Percentiles rank a stretch among this genome's conserved stretches.
phyloP scores from a whole-genome alignment of 2,113 vertebrate species.

The Plotosus lineatus region DNA sequence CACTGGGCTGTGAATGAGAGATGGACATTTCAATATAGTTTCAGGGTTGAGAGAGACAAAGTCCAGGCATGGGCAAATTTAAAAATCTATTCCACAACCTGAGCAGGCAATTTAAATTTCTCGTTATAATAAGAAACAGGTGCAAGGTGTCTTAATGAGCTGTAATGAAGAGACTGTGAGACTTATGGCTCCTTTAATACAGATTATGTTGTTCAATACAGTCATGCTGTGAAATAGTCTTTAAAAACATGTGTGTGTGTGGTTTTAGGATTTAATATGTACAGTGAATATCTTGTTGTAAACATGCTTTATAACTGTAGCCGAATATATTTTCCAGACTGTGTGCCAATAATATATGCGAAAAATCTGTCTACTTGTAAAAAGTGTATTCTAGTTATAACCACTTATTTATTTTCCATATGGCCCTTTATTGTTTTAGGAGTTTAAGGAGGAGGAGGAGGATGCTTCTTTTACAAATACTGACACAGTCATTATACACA shows the following conservation, averaged over 20 bases:
- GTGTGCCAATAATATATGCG: background rate
- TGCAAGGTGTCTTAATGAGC: constrained; percentile 1
- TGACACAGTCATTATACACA: background rate
- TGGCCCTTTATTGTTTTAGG: background rate
- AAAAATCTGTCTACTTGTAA: background rate
- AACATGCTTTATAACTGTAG: background rate
- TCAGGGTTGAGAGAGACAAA: background rate
- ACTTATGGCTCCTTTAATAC: no score
- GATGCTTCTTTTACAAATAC: background rate
- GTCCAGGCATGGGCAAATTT: background rate
- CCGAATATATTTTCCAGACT: constrained; percentile 2
- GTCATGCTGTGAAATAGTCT: background rate
- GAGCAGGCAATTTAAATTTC: constrained; percentile 3
- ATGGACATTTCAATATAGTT: constrained; percentile 35
- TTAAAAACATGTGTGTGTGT: background rate
- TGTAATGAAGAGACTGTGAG: no score
- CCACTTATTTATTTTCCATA: background rate
- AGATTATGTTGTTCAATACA: no score
- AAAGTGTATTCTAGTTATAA: background rate
- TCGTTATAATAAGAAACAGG: constrained; percentile 17
- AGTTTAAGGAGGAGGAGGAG: background rate
- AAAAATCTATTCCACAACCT: constrained; percentile 9
- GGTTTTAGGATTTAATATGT: background rate
- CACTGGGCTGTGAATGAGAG: background rate
- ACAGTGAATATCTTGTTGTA: background rate